Evolutionary conservation across 2,797 vertebrate species (phyloP).

Genomic region (Sebastes goodei): DNA sequence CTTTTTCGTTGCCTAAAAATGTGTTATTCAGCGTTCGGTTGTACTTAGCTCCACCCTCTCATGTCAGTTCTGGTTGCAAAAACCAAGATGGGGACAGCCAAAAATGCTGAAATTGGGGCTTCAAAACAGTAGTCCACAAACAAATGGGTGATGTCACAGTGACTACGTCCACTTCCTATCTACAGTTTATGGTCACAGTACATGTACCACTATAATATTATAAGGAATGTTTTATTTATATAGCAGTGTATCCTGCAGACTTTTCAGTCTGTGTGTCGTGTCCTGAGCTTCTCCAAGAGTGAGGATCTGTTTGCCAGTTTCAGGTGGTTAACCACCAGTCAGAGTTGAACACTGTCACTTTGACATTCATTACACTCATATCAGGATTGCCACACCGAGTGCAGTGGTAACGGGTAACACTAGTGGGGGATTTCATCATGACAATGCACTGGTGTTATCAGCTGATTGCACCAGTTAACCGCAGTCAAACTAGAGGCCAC

Average conservation of each 20-base stretch:
- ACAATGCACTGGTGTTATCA: neutral
- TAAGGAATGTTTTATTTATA: neutral
- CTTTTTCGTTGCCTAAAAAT: too few species aligned
- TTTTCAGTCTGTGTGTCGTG: neutral
- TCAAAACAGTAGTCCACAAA: too few species aligned
- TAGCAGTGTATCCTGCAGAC: neutral
- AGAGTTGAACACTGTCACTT: neutral
- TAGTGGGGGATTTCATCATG: slow-evolving; percentile 14
- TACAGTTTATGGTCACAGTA: neutral
- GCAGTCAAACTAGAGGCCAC: slow-evolving; percentile 6
- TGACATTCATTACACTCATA: neutral
- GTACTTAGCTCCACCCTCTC: too few species aligned
- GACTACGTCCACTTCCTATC: accelerated
- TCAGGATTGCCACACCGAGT: neutral
- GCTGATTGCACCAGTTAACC: slow-evolving; percentile 4
- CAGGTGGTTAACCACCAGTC: neutral
- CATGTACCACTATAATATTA: neutral
- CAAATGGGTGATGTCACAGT: too few species aligned
- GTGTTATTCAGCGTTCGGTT: too few species aligned
- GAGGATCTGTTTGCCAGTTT: neutral
- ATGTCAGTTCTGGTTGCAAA: too few species aligned
- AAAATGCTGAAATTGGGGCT: too few species aligned
- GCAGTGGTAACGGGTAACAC: neutral
- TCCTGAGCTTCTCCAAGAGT: neutral
- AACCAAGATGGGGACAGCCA: too few species aligned